phyloP scores from a whole-genome alignment of 2,113 vertebrate genomes.

The Vicugna pacos region DNA sequence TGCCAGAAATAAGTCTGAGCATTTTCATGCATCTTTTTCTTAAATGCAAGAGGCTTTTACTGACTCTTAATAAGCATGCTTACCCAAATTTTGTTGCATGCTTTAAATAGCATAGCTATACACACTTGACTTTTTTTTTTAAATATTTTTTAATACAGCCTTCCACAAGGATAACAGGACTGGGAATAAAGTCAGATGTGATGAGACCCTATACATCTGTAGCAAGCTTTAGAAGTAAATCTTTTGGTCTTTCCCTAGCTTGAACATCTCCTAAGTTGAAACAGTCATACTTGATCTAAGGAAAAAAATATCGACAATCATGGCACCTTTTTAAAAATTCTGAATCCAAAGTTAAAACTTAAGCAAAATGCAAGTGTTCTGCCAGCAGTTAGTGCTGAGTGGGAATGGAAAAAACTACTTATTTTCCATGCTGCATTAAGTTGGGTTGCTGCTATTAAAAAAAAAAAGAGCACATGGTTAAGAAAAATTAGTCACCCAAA shows the following conservation, averaged over 20 bases:
- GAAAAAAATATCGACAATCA: constrained; percentile 68
- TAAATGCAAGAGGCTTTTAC: constrained; percentile 75
- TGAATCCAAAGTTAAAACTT: constrained; percentile 76
- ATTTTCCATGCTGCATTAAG: constrained; percentile 61
- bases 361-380: constrained; percentile 64
- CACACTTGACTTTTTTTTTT: constrained; percentile 65
- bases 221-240: constrained; percentile 70
- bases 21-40: constrained; percentile 76
- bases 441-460: constrained; percentile 76
- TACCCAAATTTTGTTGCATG: constrained; percentile 77
- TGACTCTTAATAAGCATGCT: constrained; percentile 82
- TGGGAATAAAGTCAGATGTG: constrained; percentile 62
- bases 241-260: constrained; percentile 59
- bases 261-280: constrained; percentile 63
- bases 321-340: constrained; percentile 12
- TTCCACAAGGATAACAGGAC: constrained; percentile 59
- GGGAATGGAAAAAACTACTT: constrained; percentile 50
- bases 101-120: constrained; percentile 77
- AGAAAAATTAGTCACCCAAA: constrained; percentile 63
- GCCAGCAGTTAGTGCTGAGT: constrained; percentile 44
- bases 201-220: constrained; percentile 65
- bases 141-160: constrained; percentile 38
- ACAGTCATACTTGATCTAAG: constrained; percentile 24
- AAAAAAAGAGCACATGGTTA: constrained; percentile 60
- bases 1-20: constrained; percentile 85